Evolutionary conservation across 2,888 invertebrate genomes (phyloP).

Genomic region (Camptogramma bilineatum): DNA sequence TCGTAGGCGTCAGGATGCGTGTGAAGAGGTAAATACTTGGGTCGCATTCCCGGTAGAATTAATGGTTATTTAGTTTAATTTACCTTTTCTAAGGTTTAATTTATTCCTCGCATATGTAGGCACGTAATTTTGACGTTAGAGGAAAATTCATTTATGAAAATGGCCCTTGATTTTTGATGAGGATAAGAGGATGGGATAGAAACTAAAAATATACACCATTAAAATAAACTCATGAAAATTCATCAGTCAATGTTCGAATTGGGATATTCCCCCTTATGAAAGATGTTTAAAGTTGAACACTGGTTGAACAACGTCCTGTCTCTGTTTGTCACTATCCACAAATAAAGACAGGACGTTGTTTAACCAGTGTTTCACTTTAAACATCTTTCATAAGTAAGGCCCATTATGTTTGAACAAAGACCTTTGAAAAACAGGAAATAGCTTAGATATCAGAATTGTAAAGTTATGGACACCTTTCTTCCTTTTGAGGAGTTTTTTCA

Average conservation of each 20-base stretch:
- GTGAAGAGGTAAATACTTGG: conserved; percentile 8
- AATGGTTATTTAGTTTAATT: conserved; percentile 14
- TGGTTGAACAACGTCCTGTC: too few relatives aligned
- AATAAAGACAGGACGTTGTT: too few relatives aligned
- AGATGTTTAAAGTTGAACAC: too few relatives aligned
- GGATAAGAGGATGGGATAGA: too few relatives aligned
- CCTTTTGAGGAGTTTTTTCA: background rate
- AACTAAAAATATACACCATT: background rate
- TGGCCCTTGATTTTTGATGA: too few relatives aligned
- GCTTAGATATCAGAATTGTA: conserved; percentile 9
- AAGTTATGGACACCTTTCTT: conserved; percentile 3
- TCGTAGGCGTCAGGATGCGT: conserved; percentile 4
- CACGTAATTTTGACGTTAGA: background rate
- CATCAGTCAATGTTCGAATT: background rate
- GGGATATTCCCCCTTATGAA: too few relatives aligned
- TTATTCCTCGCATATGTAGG: background rate
- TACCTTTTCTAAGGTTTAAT: conserved; percentile 2
- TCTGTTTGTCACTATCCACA: too few relatives aligned
- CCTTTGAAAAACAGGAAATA: conserved; percentile 6
- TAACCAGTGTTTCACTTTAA: too few relatives aligned
- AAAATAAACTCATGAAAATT: conserved; percentile 5
- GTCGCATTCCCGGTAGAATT: conserved; percentile 15
- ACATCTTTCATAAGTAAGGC: too few relatives aligned
- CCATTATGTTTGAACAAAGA: conserved; percentile 4
- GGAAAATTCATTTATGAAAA: background rate